A percentile compares a stretch with the other conserved stretches of the same genome.
Evolutionary conservation across 2,797 vertebrate genomes (phyloP).

Genomic region (Phalloptychus januarius): DNA sequence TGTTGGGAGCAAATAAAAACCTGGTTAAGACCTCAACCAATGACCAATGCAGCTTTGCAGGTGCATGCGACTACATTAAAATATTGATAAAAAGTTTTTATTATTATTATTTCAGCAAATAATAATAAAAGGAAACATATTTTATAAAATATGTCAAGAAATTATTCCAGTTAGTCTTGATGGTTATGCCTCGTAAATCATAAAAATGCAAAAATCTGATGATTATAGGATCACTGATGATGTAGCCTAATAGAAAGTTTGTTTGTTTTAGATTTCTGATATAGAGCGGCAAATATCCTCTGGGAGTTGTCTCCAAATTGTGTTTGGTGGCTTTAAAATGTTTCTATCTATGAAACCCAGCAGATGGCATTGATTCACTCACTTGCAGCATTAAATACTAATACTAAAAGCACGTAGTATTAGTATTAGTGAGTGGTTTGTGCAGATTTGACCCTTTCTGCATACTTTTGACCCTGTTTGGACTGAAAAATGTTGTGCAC

Average conservation of each 20-base stretch:
- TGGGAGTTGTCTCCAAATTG: not conserved
- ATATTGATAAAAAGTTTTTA: not conserved
- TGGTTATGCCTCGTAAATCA: not conserved
- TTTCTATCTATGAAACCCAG: too few relatives aligned
- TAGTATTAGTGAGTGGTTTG: not conserved
- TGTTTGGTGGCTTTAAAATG: not conserved
- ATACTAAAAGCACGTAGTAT: too few relatives aligned
- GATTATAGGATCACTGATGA: not conserved
- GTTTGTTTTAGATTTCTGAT: not conserved
- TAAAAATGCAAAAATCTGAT: not conserved
- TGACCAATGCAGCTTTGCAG: not conserved
- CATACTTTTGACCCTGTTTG: not conserved
- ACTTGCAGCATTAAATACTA: too few relatives aligned
- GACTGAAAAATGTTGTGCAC: not conserved
- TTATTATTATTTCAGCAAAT: not conserved
- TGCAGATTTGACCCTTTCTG: not conserved
- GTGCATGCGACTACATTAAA: not conserved
- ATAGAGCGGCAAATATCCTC: not conserved
- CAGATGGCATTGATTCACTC: too few relatives aligned
- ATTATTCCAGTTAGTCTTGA: not conserved
- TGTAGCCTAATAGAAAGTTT: too few relatives aligned
- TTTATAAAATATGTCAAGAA: not conserved
- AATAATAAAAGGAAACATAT: not conserved
- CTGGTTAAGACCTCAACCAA: not conserved
- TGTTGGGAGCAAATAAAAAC: conserved; percentile 7